phyloP scores from a whole-genome alignment of 2,113 vertebrate genomes.

The Xiphorhynchus elegans region DNA sequence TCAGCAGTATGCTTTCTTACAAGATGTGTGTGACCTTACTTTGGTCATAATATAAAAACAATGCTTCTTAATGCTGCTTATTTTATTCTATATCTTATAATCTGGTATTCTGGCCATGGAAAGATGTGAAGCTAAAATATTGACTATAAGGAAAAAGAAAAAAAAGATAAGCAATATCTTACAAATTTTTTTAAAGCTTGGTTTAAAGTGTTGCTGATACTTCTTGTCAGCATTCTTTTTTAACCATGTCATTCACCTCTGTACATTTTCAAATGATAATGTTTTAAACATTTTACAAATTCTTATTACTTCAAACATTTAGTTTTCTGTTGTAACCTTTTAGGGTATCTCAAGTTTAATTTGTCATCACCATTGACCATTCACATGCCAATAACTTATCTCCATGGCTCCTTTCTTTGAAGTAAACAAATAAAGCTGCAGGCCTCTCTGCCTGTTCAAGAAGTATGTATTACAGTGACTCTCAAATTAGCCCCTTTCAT shows the following conservation, averaged over 20 bases:
- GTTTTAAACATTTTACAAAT: neutral
- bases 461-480: neutral
- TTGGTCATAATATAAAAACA: neutral
- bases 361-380: neutral
- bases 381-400: neutral
- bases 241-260: neutral
- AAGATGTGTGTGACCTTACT: neutral
- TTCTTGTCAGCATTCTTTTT: neutral
- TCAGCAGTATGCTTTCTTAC: neutral
- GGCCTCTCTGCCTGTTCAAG: neutral
- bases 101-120: neutral
- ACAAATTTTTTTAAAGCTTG: neutral
- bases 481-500: neutral
- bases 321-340: neutral
- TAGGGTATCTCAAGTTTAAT: neutral
- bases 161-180: neutral
- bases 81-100: neutral
- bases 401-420: neutral
- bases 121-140: neutral
- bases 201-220: neutral
- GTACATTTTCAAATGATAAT: neutral
- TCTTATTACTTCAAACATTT: neutral
- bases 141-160: neutral
- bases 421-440: neutral
- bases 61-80: too few species aligned